Evolutionary conservation across 2,797 vertebrate genomes (phyloP), one percentile per base, ranked within the genome.

Genomic region (Manis javanica): DNA sequence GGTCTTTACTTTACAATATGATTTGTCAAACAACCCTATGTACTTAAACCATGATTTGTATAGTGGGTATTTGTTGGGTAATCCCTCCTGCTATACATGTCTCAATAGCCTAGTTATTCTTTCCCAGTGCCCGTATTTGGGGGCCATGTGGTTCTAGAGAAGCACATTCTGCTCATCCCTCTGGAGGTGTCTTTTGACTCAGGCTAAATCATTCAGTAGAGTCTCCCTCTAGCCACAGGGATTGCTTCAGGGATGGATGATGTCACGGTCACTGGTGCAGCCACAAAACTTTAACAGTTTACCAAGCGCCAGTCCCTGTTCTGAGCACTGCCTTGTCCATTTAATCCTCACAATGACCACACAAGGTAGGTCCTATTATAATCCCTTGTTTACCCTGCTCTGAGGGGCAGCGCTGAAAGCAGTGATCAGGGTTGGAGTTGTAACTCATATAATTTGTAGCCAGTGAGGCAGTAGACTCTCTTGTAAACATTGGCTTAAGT

Each of bases 1-100:
- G 49, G 68, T 64, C 15, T 96, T 94, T 59, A 74, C 82, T 94
- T 81, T 68, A 64, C 34, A 94, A 29, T n/a, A 72, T 29, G 55
- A 95, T 66, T 88, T 85, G 14, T 86, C 57, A 82, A 91, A 74
- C 49, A 81, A 6, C 13, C 8, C 42, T 91, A 37, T 26, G 5
- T 61, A 79, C 69, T 91, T 83, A 93, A 91, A 51, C 31, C 29
- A 34, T 26, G 11, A 89, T 42, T 90, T 94, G 59, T 53, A 10
- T 59, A 37, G 23, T 69, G 18, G 71, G 31, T 24, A 53, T 68
- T 74, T 79, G 2, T 39, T 34, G 42, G 24, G 72, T 88, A 77
- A 5, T 75, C 18, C 19, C 57, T 9, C 64, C n/a, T 51, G 37
- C 31, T 31, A 61, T 90, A 74, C 39, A 18, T 6, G 21, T 13